phyloP scores from a whole-genome alignment of 1,140 invertebrate species.

The Drosophila baimaii region DNA sequence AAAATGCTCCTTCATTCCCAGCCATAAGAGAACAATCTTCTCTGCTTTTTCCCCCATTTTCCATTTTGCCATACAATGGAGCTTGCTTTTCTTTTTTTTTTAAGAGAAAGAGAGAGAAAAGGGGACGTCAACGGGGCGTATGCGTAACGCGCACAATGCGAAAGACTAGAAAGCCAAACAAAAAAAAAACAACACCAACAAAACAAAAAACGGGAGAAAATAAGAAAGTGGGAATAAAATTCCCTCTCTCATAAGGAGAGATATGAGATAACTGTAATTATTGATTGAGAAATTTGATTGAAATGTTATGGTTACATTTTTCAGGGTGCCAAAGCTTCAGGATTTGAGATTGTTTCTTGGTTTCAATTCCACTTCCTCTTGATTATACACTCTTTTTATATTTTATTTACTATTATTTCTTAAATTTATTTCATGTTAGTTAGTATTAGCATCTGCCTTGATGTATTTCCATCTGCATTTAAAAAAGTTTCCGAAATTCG shows the following conservation, averaged over 20 bases:
- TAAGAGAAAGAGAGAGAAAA: constrained; percentile 1
- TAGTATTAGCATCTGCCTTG: too few species aligned
- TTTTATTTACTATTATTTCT: background rate
- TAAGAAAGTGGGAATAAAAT: background rate
- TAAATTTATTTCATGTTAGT: too few species aligned
- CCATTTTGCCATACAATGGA: constrained; percentile 19
- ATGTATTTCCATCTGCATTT: too few species aligned
- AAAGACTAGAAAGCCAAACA: constrained; percentile 33
- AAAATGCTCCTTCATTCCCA: constrained; percentile 22
- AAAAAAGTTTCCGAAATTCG: too few species aligned
- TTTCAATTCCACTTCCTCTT: too few species aligned
- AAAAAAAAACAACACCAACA: background rate
- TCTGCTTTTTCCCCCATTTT: constrained; percentile 1
- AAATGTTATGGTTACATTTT: constrained; percentile 19
- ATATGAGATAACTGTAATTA: constrained; percentile 40
- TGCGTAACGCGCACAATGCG: constrained; percentile 46
- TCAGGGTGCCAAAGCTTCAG: background rate
- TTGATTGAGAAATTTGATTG: constrained; percentile 40
- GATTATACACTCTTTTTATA: background rate
- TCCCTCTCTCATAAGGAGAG: background rate
- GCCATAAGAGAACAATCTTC: constrained; percentile 32
- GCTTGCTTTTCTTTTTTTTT: background rate
- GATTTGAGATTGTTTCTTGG: background rate
- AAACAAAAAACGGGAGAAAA: background rate
- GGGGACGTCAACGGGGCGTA: constrained; percentile 43